These are phyloP conservation scores for Chrysogorgia sp. DNA, from an alignment of 92 coral and sea anemone genomes.

Conservation along the genomic window DNA sequence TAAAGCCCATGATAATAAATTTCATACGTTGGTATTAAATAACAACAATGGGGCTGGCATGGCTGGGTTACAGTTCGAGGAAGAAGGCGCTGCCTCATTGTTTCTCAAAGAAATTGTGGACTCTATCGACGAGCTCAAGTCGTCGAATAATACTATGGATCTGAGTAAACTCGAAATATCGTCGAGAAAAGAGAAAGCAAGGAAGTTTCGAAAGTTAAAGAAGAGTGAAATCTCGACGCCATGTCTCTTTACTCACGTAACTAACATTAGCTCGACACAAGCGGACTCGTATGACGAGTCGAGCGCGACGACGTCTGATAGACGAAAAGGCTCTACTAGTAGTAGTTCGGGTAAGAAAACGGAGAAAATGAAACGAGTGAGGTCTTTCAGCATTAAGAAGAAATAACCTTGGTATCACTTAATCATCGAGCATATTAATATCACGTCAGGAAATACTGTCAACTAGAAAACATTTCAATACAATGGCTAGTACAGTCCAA, in stretches of 20 bases:
- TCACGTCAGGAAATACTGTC: background rate
- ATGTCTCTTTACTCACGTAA: constrained; percentile 96
- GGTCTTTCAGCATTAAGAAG: constrained; percentile 20
- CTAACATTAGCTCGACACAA: constrained; percentile 87
- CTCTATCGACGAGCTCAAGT: constrained; percentile 64
- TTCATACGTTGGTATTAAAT: constrained; percentile 81
- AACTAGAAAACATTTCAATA: background rate
- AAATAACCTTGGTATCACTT: background rate
- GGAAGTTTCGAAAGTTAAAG: constrained; percentile 89
- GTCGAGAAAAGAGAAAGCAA: constrained; percentile 67
- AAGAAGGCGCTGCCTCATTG: constrained; percentile 79
- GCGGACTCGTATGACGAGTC: constrained; percentile 25
- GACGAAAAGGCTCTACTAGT: background rate
- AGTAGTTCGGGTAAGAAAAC: constrained; percentile 5
- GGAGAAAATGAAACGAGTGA: constrained; percentile 27
- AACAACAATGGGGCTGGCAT: constrained; percentile 76
- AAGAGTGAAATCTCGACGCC: constrained; percentile 97
- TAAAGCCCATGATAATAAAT: constrained; percentile 83
- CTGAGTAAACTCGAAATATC: constrained; percentile 64
- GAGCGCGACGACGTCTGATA: background rate
- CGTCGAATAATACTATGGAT: constrained; percentile 72
- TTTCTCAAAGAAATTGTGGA: constrained; percentile 82
- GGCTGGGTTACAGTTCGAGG: constrained; percentile 93
- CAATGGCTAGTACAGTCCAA: no score
- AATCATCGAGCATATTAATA: background rate